Conservation (phyloP, 2,113 vertebrate species). For the Corythaeola cristata region DNA sequence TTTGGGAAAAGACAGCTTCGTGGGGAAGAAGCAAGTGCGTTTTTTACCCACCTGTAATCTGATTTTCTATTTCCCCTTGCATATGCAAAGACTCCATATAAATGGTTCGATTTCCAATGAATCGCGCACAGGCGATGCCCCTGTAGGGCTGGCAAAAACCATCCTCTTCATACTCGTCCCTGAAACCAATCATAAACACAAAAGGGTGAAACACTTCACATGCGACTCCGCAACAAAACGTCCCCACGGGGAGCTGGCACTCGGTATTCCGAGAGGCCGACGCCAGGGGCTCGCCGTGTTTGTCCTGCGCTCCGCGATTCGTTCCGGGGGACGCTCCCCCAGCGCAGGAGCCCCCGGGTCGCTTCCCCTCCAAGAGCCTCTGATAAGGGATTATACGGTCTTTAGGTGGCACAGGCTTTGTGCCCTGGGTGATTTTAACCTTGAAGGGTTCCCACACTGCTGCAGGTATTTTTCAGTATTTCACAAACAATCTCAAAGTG, state of each 20-base stretch:
- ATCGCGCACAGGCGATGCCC: slow-evolving; percentile 96
- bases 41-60: slow-evolving; percentile 90
- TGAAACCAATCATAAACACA: slow-evolving; percentile 59
- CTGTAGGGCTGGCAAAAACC: slow-evolving; percentile 98
- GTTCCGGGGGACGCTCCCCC: neutral
- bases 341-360: neutral
- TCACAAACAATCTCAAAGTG: neutral
- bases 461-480: neutral
- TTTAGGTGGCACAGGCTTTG: neutral
- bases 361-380: neutral
- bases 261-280: neutral
- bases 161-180: slow-evolving; percentile 93
- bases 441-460: neutral
- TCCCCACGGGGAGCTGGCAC: slow-evolving; percentile 73
- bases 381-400: neutral
- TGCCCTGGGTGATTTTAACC: neutral
- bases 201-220: neutral
- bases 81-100: slow-evolving; percentile 98
- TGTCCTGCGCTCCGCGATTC: neutral
- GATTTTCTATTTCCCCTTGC: slow-evolving; percentile 98
- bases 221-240: neutral
- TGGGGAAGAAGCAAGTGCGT: neutral
- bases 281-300: neutral
- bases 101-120: slow-evolving; percentile 96
- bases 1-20: neutral